Conservation (phyloP, 2,797 vertebrate species). For the Clarias pachynema region DNA sequence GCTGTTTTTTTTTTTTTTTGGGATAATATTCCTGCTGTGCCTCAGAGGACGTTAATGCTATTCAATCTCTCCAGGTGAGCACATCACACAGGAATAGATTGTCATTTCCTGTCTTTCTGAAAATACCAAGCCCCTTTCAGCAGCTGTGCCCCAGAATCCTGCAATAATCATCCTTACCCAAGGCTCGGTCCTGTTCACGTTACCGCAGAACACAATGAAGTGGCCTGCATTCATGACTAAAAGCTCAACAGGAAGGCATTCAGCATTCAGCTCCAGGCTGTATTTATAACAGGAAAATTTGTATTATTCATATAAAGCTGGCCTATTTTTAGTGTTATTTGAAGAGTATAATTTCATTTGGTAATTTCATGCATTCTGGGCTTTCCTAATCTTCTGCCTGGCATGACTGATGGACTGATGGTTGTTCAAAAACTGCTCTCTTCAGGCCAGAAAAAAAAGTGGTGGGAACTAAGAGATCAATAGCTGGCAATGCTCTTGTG, state of each 20-base stretch:
- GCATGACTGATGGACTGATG: constrained; percentile 35
- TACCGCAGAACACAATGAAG: not conserved
- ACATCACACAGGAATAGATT: constrained; percentile 31
- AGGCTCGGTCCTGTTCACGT: not conserved
- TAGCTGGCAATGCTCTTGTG: not conserved
- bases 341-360: constrained; percentile 36
- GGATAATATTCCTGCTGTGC: constrained; percentile 19
- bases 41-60: constrained; percentile 1
- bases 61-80: constrained; percentile 27
- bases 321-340: constrained; percentile 31
- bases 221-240: constrained; percentile 7
- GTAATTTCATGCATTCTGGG: constrained; percentile 35
- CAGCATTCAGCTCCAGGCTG: not conserved
- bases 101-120: constrained; percentile 38
- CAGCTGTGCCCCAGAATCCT: constrained; percentile 33
- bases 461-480: not conserved
- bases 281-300: constrained; percentile 11
- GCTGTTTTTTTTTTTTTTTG: not conserved
- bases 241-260: not conserved
- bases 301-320: constrained; percentile 19
- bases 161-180: constrained; percentile 31
- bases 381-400: constrained; percentile 18
- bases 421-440: not conserved
- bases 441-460: constrained; percentile 9
- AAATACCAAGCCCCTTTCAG: constrained; percentile 23